Evolutionary conservation across 1,140 invertebrate species (phyloP).

Genomic region (Chironomus tepperi): DNA sequence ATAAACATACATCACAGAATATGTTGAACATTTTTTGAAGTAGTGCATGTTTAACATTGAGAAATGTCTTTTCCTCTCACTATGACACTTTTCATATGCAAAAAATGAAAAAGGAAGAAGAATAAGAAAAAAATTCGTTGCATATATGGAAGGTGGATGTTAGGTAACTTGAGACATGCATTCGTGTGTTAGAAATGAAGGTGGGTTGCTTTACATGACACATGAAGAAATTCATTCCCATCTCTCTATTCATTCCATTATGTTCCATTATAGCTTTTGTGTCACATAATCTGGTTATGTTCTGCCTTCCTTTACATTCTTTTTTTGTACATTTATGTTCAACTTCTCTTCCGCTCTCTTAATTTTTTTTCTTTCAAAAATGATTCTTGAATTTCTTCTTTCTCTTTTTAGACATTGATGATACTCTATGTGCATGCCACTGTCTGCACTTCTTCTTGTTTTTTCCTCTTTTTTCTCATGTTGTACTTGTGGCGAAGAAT

Average conservation of each 20-base stretch:
- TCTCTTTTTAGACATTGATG: neutral
- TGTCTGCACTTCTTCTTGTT: too few relatives aligned
- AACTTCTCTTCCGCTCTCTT: neutral
- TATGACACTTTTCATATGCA: slow-evolving; percentile 8
- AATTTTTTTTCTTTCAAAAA: neutral
- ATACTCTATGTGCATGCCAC: too few relatives aligned
- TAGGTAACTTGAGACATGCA: slow-evolving; percentile 1
- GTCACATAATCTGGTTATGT: slow-evolving; percentile 8
- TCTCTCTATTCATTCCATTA: neutral
- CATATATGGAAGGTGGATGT: slow-evolving; percentile 9
- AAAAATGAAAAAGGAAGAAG: neutral
- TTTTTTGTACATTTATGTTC: neutral
- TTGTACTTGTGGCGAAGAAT: too few relatives aligned
- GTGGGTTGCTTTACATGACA: slow-evolving; percentile 11
- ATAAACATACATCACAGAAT: too few relatives aligned
- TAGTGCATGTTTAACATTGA: too few relatives aligned
- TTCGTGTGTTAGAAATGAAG: neutral
- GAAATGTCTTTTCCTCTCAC: neutral
- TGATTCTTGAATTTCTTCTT: slow-evolving; percentile 7
- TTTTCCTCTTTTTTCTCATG: too few relatives aligned
- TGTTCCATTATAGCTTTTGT: slow-evolving; percentile 13
- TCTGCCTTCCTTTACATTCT: neutral
- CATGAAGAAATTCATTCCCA: neutral
- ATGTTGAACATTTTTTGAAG: too few relatives aligned
- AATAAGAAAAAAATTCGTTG: neutral